Conservation (phyloP, 1,140 invertebrate species). For the Rhysida immarginata region DNA sequence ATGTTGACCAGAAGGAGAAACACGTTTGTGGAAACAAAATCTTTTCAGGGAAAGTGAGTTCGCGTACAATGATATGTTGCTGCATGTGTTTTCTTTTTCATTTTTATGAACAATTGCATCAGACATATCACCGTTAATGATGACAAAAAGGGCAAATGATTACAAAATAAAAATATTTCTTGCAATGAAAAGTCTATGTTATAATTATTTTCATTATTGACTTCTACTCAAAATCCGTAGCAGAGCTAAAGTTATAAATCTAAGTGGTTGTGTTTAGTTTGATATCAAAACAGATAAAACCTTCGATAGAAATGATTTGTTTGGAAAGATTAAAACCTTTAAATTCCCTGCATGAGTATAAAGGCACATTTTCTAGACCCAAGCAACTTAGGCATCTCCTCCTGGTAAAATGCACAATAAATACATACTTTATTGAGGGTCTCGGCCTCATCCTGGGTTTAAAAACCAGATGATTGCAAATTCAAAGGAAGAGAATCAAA, state of each 20-base stretch:
- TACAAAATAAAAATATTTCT: not conserved
- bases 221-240: not conserved
- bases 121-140: too few species aligned
- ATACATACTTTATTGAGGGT: not conserved
- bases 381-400: slow-evolving; percentile 1
- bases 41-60: too few species aligned
- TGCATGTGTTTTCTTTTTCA: too few species aligned
- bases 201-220: not conserved
- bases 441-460: not conserved
- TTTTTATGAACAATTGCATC: too few species aligned
- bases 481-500: not conserved
- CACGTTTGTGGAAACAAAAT: too few species aligned
- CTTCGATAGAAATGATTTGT: not conserved
- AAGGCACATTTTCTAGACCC: slow-evolving; percentile 8
- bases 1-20: too few species aligned
- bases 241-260: not conserved
- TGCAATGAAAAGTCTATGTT: not conserved
- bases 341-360: slow-evolving; percentile 4
- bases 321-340: not conserved
- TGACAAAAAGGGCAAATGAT: not conserved
- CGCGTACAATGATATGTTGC: too few species aligned
- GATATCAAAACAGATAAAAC: not conserved
- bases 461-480: not conserved
- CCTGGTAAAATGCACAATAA: not conserved
- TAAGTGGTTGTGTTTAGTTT: not conserved